Base-by-base conservation (phyloP, 2,797 vertebrate genomes). In the Tinamus major region DNA sequence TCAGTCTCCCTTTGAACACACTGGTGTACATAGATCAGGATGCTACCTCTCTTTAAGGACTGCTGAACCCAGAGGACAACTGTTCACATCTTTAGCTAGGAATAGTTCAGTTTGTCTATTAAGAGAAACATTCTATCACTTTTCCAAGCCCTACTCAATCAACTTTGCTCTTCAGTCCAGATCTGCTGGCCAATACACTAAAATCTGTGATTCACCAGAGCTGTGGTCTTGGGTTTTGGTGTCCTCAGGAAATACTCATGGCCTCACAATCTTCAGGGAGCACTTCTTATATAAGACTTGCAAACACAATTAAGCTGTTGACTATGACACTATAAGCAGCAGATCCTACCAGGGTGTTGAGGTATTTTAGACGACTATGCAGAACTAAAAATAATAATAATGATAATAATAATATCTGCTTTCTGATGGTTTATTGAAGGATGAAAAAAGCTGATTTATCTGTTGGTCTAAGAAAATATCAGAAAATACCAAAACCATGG, bases 1-100 rank as follows among this genome's bases (percentile, higher is more conserved):
- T 71, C 41, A 17, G 20, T 35, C 4, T 20, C 6, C 6, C 1
- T 10, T n/a, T 26, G 13, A 59, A 1, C 10, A 41, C 1, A 1
- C 20, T 18, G 44, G 3, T 20, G 67, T 35, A 39, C 3, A 56
- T 31, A 26, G 24, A 31, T 37, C 70, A 35, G 17, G 20, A 58
- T 39, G 8, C 13, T 24, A 14, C 19, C 11, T 71, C 71, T 53
- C 3, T 67, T 67, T 33, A 83, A 9, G 35, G 11, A 4, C 26
- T 70, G n/a, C 26, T 72, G 7, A 15, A 33, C 39, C 39, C 12
- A 18, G 10, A 44, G 21, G 26, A 33, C 4, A 5, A 63, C 79
- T 87, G 37, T 80, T 72, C 27, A 27, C 13, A 19, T 68, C 14
- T 39, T 4, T 59, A 1, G 27, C 53, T 53, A 67, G 19, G 46